phyloP scores from a whole-genome alignment of 2,888 invertebrate genomes.

The Ptychoptera albimana region DNA sequence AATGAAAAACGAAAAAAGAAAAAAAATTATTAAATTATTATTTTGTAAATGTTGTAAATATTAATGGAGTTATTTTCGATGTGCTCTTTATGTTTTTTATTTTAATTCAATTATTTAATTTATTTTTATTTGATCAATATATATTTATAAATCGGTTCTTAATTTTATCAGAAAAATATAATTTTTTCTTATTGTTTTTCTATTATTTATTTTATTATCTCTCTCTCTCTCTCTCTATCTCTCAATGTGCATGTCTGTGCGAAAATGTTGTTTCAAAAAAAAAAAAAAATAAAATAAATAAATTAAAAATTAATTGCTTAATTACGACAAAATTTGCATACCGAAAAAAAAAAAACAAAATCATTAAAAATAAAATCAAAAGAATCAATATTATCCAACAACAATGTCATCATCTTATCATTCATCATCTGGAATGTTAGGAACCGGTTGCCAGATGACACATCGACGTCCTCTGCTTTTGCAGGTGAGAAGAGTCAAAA shows the following conservation, averaged over 20 bases:
- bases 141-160: not conserved
- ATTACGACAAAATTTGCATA: not conserved
- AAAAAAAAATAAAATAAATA: constrained; percentile 4
- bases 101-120: not conserved
- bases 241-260: constrained; percentile 5
- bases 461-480: constrained; percentile 63
- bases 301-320: constrained; percentile 4
- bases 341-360: not conserved
- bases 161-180: not conserved
- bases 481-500: constrained; percentile 47
- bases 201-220: not conserved
- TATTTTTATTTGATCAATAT: too few relatives aligned
- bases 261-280: not conserved
- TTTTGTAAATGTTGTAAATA: too few relatives aligned
- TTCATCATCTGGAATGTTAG: constrained; percentile 1
- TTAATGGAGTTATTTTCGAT: too few relatives aligned
- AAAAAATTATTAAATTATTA: too few relatives aligned
- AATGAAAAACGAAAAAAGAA: too few relatives aligned
- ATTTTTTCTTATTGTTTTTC: not conserved
- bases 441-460: constrained; percentile 4
- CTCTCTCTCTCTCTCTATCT: not conserved
- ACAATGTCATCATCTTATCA: constrained; percentile 4
- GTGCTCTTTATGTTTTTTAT: not conserved
- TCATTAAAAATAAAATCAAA: not conserved
- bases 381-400: constrained; percentile 1